phyloP scores from a whole-genome alignment of 2,113 vertebrate species.

The Catharus fuscescens region DNA sequence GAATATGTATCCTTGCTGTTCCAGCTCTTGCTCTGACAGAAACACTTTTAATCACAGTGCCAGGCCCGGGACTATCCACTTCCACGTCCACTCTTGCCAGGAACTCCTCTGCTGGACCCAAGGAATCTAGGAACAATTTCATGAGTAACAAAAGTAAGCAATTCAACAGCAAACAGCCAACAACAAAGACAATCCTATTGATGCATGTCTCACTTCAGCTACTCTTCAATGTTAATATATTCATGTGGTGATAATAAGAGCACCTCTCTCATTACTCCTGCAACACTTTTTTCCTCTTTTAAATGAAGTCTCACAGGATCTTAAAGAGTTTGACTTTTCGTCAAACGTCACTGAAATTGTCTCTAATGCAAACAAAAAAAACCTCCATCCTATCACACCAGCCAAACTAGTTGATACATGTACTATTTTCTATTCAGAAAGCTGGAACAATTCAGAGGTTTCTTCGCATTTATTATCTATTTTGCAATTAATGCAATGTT shows the following conservation, averaged over 20 bases:
- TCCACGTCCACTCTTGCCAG: constrained; percentile 89
- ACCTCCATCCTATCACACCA: background rate
- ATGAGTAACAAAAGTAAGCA: background rate
- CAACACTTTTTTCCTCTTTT: background rate
- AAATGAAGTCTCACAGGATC: background rate
- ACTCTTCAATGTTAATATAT: background rate
- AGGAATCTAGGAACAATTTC: constrained; percentile 71
- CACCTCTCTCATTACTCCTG: background rate
- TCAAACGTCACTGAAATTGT: background rate
- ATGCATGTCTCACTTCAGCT: background rate
- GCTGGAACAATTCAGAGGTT: background rate
- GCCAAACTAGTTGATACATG: background rate
- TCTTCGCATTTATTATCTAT: background rate
- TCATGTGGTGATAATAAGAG: background rate
- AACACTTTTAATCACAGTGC: constrained; percentile 85
- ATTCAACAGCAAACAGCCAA: background rate
- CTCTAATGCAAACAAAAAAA: background rate
- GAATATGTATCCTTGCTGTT: constrained; percentile 88
- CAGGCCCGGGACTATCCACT: constrained; percentile 89
- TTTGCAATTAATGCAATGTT: background rate
- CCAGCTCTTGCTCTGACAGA: constrained; percentile 86
- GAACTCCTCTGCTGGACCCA: constrained; percentile 87
- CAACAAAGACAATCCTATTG: background rate
- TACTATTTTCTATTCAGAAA: background rate
- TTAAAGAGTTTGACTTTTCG: background rate